These are phyloP conservation scores for Branchipolynoe longqiensis DNA, from an alignment of 2,888 invertebrate species.

Conservation along the genomic window DNA sequence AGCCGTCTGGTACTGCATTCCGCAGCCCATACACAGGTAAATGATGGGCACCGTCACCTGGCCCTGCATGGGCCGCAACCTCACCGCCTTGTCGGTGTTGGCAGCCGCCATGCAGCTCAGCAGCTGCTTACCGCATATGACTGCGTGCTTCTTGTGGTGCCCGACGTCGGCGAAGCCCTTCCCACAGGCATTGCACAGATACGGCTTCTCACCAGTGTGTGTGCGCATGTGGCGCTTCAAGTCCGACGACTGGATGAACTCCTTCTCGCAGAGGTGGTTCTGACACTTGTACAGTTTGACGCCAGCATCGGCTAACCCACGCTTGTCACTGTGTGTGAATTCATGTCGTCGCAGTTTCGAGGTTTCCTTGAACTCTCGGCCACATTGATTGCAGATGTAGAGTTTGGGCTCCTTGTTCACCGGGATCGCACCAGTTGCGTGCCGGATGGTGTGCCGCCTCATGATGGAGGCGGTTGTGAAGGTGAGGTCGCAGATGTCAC, in stretches of 20 bases:
- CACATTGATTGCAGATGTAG: neutral
- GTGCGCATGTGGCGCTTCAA: neutral
- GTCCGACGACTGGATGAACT: neutral
- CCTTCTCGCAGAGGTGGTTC: neutral
- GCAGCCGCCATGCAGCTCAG: too few species aligned
- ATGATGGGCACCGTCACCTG: too few species aligned
- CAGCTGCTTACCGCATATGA: too few species aligned
- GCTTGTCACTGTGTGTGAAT: neutral
- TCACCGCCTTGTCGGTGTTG: too few species aligned
- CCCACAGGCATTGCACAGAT: neutral
- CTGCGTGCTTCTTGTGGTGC: conserved; percentile 1
- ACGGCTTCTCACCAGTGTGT: conserved; percentile 6
- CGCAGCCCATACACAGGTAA: too few species aligned
- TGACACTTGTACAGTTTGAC: neutral
- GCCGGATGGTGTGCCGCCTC: neutral
- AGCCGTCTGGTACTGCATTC: too few species aligned
- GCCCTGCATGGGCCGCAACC: too few species aligned
- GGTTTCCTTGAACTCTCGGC: neutral
- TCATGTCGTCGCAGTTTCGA: neutral
- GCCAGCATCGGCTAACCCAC: neutral
- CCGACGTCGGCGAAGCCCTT: neutral
- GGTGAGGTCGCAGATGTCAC: neutral
- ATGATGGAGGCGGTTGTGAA: neutral
- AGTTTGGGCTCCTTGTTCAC: too few species aligned
- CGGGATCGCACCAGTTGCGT: neutral